Evolutionary conservation across 92 coral and sea anemone genomes (phyloP), one percentile per base, ranked within the genome.

Genomic region (Micromussa lordhowensis): DNA sequence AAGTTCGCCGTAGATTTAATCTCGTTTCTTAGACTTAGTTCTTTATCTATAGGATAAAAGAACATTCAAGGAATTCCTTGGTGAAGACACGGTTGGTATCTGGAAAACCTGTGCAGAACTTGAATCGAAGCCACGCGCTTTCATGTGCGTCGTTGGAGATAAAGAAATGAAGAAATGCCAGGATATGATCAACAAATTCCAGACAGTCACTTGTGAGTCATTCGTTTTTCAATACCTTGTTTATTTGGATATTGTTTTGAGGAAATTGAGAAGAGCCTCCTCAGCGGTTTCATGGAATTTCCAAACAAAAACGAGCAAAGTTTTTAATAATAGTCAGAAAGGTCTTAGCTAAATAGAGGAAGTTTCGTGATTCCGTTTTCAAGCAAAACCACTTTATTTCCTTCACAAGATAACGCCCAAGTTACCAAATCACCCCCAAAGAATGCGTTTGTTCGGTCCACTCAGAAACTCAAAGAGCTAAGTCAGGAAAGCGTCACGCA

Each of bases 101-200:
- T 80, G 83, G 88, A 78, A 89, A 32, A 44, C 74, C 15, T 92
- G 94, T 61, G 85, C 68, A n/a, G 71, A 83, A 19, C 92, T 92
- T 18, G 58, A 68, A 14, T 92, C 92, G 81, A 92, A 92, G 80
- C 94, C 92, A 30, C 94, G 94, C 44, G 94, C 94, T 3, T 89
- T 89, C 79, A 80, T 92, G 48, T 92, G 94, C 22, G 94, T 92
- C 38, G 94, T 92, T 22, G 94, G 94, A 84, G 40, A 75, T 51
- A 58, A 85, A 24, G 90, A 89, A 74, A 85, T 66, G 87, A 3
- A 26, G 14, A 92, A 92, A 70, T 92, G 94, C 74, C 72, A n/a
- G 34, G 30, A 80, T 17, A 80, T 89, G 70, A 81, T 88, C 48
- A 55, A 17, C 34, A 51, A 68, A 10, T 92, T 92, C 63, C 38